A percentile compares a stretch with the other conserved stretches of the same genome.
Evolutionary conservation across 2,888 invertebrate genomes (phyloP).

Genomic region (Oscheius sp.): DNA sequence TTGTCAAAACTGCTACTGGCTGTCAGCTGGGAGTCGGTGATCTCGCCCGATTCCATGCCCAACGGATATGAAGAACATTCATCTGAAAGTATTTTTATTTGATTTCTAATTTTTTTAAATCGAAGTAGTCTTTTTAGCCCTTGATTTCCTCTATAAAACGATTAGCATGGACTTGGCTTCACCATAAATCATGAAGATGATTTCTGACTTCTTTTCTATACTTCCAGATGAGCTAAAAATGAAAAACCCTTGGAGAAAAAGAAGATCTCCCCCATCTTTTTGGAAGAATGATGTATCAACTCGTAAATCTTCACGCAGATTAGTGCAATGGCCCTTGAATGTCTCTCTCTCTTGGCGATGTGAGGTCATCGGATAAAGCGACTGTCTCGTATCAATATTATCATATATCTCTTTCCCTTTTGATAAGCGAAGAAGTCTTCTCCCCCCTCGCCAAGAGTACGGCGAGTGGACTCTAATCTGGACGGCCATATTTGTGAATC

Average conservation of each 20-base stretch:
- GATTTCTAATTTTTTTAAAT: background rate
- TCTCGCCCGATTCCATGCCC: slow-evolving; percentile 85
- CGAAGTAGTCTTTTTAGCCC: background rate
- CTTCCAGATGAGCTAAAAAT: too few relatives aligned
- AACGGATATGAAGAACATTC: slow-evolving; percentile 73
- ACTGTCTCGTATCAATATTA: background rate
- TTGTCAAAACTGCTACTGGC: slow-evolving; percentile 86
- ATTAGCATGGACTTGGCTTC: too few relatives aligned
- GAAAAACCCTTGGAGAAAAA: too few relatives aligned
- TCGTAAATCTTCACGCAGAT: slow-evolving; percentile 8
- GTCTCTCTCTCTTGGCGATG: too few relatives aligned
- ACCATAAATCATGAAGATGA: too few relatives aligned
- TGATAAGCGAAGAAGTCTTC: background rate
- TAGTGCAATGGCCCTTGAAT: slow-evolving; percentile 14
- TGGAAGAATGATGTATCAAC: too few relatives aligned
- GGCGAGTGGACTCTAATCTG: slow-evolving; percentile 25
- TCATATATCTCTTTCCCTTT: background rate
- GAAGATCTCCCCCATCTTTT: too few relatives aligned
- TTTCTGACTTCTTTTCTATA: too few relatives aligned
- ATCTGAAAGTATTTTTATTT: slow-evolving; percentile 39
- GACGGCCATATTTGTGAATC: slow-evolving; percentile 15
- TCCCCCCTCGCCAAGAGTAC: background rate
- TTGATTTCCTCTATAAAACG: too few relatives aligned
- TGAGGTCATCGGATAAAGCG: slow-evolving; percentile 1
- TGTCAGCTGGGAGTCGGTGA: slow-evolving; percentile 82